Evolutionary conservation across 2,888 invertebrate genomes (phyloP).

Genomic region (Uloborus plumipes): DNA sequence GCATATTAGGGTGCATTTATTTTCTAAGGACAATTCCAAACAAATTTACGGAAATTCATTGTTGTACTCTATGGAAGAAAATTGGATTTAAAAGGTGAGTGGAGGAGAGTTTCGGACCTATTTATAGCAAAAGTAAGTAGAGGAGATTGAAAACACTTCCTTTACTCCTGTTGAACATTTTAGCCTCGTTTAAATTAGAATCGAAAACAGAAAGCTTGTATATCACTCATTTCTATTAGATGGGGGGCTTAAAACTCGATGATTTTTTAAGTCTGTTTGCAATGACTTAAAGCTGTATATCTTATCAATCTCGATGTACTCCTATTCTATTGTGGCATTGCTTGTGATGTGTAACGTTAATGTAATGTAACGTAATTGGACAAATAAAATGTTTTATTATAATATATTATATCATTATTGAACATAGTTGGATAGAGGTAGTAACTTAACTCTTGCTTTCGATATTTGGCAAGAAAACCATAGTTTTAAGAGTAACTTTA

Average conservation of each 20-base stretch:
- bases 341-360: conserved; percentile 63
- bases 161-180: conserved; percentile 45
- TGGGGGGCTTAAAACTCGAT: conserved; percentile 28
- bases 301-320: conserved; percentile 62
- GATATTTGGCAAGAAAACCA: too few relatives aligned
- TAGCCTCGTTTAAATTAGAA: conserved; percentile 38
- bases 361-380: conserved; percentile 63
- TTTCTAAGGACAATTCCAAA: too few relatives aligned
- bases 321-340: conserved; percentile 59
- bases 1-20: too few relatives aligned
- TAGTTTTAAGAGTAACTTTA: too few relatives aligned
- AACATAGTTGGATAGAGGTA: background rate
- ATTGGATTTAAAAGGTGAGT: too few relatives aligned
- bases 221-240: conserved; percentile 41
- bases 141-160: too few relatives aligned
- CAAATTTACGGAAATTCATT: too few relatives aligned
- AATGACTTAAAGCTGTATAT: conserved; percentile 59
- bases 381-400: conserved; percentile 64
- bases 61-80: too few relatives aligned
- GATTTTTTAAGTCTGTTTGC: conserved; percentile 50
- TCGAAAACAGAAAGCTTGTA: conserved; percentile 20
- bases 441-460: background rate
- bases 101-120: too few relatives aligned
- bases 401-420: conserved; percentile 12
- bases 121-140: too few relatives aligned